Conservation (phyloP, 2,797 vertebrate species). For the Harpagifer antarcticus region DNA sequence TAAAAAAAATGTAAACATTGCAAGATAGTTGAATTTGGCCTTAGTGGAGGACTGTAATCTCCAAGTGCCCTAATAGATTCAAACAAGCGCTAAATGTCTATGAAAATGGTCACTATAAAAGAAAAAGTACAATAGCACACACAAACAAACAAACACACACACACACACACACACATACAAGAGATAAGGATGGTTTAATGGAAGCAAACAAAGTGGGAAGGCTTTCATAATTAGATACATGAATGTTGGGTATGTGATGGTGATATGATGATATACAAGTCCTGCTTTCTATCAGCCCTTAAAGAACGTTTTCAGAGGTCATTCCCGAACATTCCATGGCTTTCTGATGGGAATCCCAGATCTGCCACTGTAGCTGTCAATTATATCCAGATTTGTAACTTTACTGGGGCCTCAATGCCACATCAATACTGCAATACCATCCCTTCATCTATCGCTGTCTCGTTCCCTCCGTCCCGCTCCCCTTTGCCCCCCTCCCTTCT, state of each 20-base stretch:
- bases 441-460: conserved; percentile 81
- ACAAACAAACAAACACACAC: neutral
- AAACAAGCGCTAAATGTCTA: neutral
- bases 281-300: conserved; percentile 54
- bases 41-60: too few species aligned
- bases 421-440: conserved; percentile 79
- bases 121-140: neutral
- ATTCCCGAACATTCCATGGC: conserved; percentile 64
- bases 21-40: too few species aligned
- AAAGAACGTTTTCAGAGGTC: conserved; percentile 68
- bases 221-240: conserved; percentile 72
- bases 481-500: conserved; percentile 63
- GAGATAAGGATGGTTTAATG: conserved; percentile 57
- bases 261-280: conserved; percentile 61
- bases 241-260: conserved; percentile 61
- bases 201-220: conserved; percentile 53
- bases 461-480: conserved; percentile 47
- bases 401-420: conserved; percentile 82
- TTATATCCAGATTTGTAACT: conserved; percentile 82
- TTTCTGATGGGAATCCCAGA: conserved; percentile 80
- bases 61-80: too few species aligned
- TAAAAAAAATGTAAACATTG: too few species aligned
- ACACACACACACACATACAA: neutral
- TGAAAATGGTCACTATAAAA: neutral
- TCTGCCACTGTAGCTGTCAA: conserved; percentile 79